Evolutionary conservation across 2,797 vertebrate species (phyloP), one percentile per base, ranked within the genome.

Genomic region (Gouania willdenowi): DNA sequence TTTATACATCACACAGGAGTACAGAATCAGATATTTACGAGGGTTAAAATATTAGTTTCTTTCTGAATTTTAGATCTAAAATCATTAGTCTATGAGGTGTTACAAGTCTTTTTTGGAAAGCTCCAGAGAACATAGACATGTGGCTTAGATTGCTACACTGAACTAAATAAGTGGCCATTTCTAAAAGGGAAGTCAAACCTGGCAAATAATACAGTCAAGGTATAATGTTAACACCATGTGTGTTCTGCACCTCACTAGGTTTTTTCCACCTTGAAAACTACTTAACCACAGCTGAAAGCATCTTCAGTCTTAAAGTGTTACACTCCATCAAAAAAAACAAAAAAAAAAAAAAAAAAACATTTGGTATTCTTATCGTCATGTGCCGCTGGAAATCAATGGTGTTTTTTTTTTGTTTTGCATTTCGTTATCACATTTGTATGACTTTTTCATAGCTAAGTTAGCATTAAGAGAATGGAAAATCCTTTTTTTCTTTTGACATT

Each of bases 141-240:
- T n/a, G n/a, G n/a, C n/a, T n/a, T n/a, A n/a, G n/a, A n/a, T n/a
- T n/a, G 26, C 70, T 58, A 63, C 68, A 71, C 71, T 71, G 52
- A 66, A 69, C 50, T 48, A 62, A 60, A 68, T 43, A 52, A 41
- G 59, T 72, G 75, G 70, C 75, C 41, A 44, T 66, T 69, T 71
- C 51, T 51, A 56, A 71, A 20, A 39, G 52, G 75, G 40, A 63
- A 57, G 61, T 85, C 89, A 86, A 89, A 88, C 85, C 83, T 85
- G 83, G 80, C 71, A 49, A 59, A 68, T 66, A 82, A 87, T 77
- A 81, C 77, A 75, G 79, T 74, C 42, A 73, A 87, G 85, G 84
- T 88, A 83, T 71, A 79, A 79, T 45, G 31, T 44, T 58, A 81
- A 84, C 84, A 78, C 81, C 72, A 29, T 39, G 56, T 31, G 73